phyloP scores from a whole-genome alignment of 2,113 vertebrate species.

The Camelus bactrianus region DNA sequence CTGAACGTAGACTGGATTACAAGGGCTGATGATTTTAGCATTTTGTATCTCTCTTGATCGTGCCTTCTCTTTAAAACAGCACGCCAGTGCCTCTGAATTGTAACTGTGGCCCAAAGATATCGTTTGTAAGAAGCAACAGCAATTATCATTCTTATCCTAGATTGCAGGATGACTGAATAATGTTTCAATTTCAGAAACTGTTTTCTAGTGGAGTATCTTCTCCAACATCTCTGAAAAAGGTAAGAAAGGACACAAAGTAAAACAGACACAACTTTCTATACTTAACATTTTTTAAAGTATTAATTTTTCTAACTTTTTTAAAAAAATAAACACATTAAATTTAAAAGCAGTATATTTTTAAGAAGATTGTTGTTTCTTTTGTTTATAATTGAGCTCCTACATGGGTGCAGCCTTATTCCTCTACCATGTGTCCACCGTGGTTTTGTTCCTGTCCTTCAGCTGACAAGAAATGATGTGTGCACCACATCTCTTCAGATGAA shows the following conservation, averaged over 20 bases:
- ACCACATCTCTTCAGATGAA: too few species aligned
- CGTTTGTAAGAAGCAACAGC: constrained; percentile 85
- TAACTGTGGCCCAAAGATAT: constrained; percentile 84
- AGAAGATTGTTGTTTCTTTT: neutral
- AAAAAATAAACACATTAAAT: neutral
- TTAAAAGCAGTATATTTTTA: constrained; percentile 13
- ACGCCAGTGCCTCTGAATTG: constrained; percentile 88
- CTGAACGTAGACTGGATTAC: constrained; percentile 90
- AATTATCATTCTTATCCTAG: constrained; percentile 90
- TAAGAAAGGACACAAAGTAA: constrained; percentile 43
- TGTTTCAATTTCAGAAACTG: constrained; percentile 86
- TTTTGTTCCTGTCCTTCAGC: too few species aligned
- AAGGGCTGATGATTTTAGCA: constrained; percentile 83
- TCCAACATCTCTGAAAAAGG: constrained; percentile 90
- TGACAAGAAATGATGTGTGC: too few species aligned
- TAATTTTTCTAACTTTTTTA: neutral
- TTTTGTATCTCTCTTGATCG: constrained; percentile 83
- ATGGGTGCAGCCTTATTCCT: neutral
- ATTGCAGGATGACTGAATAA: constrained; percentile 88
- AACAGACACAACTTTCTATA: neutral
- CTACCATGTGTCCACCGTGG: too few species aligned
- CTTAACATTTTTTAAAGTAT: neutral
- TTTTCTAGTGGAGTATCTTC: constrained; percentile 85
- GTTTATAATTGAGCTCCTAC: neutral
- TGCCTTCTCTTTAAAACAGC: constrained; percentile 83